phyloP scores from a whole-genome alignment of 2,888 invertebrate species.

The Trissolcus brochymenae region DNA sequence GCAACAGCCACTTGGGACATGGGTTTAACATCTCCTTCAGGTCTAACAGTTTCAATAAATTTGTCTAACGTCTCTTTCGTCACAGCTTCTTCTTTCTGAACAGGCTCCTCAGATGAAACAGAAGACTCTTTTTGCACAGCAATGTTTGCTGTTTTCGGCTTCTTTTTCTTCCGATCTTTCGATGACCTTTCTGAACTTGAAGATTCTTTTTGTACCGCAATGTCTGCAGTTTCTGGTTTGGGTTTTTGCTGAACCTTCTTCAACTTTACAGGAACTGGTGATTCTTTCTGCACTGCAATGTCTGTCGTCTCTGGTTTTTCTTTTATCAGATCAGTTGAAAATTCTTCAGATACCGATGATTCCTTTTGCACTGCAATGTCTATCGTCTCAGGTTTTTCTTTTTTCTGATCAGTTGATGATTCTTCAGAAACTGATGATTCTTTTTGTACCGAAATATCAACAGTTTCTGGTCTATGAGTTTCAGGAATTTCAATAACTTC shows the following conservation, averaged over 20 bases:
- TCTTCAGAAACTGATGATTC: neutral
- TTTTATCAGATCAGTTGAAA: slow-evolving; percentile 1
- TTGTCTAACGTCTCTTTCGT: slow-evolving; percentile 16
- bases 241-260: no score
- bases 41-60: slow-evolving; percentile 6
- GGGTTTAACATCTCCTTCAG: slow-evolving; percentile 15
- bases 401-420: neutral
- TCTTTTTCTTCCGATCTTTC: slow-evolving; percentile 17
- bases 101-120: neutral
- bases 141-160: slow-evolving; percentile 7
- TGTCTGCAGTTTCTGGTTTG: neutral
- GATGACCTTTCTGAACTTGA: neutral
- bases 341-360: neutral
- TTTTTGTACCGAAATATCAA: neutral
- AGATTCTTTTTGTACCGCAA: neutral
- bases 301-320: slow-evolving; percentile 9
- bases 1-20: slow-evolving; percentile 27
- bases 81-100: neutral
- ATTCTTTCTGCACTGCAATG: slow-evolving; percentile 30
- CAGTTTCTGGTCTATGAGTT: no score
- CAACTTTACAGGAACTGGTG: slow-evolving; percentile 7
- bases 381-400: no score
- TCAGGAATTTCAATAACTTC: no score
- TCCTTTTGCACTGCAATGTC: neutral
- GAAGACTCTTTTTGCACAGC: slow-evolving; percentile 27